Base-by-base conservation (phyloP, 2,888 invertebrate genomes). In the Tridacna crocea region DNA sequence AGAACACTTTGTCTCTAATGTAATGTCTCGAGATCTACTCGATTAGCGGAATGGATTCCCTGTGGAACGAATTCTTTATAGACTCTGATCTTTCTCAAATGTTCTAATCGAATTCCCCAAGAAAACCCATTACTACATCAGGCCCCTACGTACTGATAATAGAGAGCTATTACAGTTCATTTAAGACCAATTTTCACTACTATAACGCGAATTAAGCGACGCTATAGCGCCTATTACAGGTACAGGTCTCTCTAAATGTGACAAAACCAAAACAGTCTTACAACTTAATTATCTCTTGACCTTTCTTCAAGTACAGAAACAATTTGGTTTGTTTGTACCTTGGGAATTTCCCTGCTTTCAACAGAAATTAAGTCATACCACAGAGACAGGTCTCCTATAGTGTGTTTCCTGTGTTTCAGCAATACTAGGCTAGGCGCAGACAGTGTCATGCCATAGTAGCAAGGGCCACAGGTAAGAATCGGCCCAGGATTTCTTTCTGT, bases 121-220 rank as follows among this genome's bases (percentile, higher is more conserved):
- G 68, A 68, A 46, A 46, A 36, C n/a, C 19, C 36, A 47, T 68
- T 27, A 47, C 27, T 58, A 46, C 73, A 58, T 60, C 58, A 73
- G 19, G 36, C 75, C 17, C 74, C 13, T 24, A 24, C 46, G 22
- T 60, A 11, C 46, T 75, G 74, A 60, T 77, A 77, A 77, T 81
- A 63, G 65, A 60, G 70, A 63, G 48, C 36, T 66, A 61, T 77
- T 74, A 81, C 77, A 77, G 74, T 77, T 72, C 60, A 74, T 77
- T 81, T 74, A 74, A 63, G 81, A 77, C 58, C 81, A 81, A 81
- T 81, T 81, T 81, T 70, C 46, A 55, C 77, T 47, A 68, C 36
- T 22, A 68, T 68, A 47, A 47, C 36, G 47, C n/a, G 68, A 68
- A 68, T 47, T 68, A 68, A 17, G 27, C 27, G 27, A 27, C n/a